Conservation (phyloP, 2,888 invertebrate species). For the Theodoxus fluviatilis region DNA sequence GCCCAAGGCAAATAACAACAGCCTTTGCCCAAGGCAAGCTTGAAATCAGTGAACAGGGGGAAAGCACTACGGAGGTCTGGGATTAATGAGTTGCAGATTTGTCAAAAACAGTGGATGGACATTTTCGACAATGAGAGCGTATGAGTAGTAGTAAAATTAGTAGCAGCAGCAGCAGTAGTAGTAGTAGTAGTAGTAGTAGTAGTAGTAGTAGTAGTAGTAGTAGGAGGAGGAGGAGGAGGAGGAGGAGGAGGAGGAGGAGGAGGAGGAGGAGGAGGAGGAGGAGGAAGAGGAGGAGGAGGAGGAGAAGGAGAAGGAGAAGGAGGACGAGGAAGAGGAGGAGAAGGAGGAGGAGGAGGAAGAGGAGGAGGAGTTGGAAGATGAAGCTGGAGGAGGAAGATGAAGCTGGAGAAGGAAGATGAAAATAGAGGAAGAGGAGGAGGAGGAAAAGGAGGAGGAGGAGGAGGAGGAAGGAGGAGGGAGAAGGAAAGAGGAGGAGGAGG, state of each 20-base stretch:
- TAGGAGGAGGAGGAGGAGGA: background rate
- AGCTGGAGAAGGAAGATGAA: background rate
- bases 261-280: background rate
- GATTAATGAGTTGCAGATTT: too few species aligned
- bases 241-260: constrained; percentile 4
- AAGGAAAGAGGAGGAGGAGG: background rate
- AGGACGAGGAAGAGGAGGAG: background rate
- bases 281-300: background rate
- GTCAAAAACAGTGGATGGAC: too few species aligned
- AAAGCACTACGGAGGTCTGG: too few species aligned
- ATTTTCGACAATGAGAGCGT: too few species aligned
- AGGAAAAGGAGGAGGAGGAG: background rate
- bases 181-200: constrained; percentile 13
- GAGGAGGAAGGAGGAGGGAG: background rate
- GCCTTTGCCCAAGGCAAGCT: too few species aligned
- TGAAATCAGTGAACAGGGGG: too few species aligned
- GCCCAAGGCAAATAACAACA: too few species aligned
- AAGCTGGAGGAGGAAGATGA: background rate
- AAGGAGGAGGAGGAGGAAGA: background rate
- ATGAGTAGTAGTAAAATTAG: too few species aligned
- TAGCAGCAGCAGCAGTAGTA: constrained; percentile 14
- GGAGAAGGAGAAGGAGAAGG: background rate
- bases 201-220: background rate
- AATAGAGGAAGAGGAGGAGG: constrained; percentile 11
- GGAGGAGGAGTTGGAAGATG: background rate